Base-by-base conservation (phyloP, 2,888 invertebrate species). In the Pachydiplax longipennis region DNA sequence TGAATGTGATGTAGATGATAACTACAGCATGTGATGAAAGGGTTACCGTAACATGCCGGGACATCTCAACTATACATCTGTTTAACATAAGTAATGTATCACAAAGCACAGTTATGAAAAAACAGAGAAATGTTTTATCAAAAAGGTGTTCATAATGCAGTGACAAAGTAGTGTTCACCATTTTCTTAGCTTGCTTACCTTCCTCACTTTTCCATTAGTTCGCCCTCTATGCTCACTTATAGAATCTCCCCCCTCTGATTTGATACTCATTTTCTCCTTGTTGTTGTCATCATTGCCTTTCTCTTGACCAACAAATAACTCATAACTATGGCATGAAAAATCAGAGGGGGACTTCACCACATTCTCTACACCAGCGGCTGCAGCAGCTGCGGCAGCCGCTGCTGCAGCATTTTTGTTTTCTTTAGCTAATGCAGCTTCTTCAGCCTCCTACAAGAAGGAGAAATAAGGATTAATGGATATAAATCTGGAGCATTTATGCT, bases 291-390 rank as follows among this genome's bases (percentile, higher is more conserved):
- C 96, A 94, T 97, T 97, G 93, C 97, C 97, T 93, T 97, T 97
- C 93, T 97, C 98, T 94, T 98, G 98, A 93, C 97, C 97, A 92
- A 98, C 97, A 95, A 98, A 98, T 92, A 97, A 95, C 95, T 98
- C 98, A 95, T 98, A 98, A 94, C 98, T 98, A 94, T 97, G 97
- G 94, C 97, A 98, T 91, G 98, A 98, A 94, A 97, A 97, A 94
- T 97, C 98, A 92, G 98, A 98, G 90, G 98, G 98, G 91, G 98
- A 98, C 94, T 98, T 98, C 92, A 97, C 97, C 93, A 97, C 96
- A 92, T 96, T 95, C 91, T 95, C 96, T 80, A 95, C 95, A 48
- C 93, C 93, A 1, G 93, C 93, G 10, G 93, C 92, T 91, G 94
- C 94, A 90, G 95, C 94, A 92, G 94, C 95, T 83, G 94, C 95